phyloP scores from a whole-genome alignment of 2,888 invertebrate species.

The Macaria liturata region DNA sequence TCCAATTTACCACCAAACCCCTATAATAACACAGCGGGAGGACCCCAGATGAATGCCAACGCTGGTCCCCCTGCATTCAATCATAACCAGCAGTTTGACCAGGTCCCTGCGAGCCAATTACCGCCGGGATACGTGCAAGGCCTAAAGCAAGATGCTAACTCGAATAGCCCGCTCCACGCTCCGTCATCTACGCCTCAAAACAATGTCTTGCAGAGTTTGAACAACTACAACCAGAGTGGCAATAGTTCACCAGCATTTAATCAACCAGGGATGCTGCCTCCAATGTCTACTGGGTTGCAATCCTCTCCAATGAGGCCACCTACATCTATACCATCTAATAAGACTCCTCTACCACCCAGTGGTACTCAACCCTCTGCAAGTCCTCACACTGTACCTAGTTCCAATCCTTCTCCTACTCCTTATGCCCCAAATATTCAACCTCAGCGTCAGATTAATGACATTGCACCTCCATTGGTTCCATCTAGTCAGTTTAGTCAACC shows the following conservation, averaged over 20 bases:
- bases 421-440: constrained; percentile 52
- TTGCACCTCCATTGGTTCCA: constrained; percentile 69
- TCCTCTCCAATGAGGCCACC: constrained; percentile 58
- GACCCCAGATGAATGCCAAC: constrained; percentile 56
- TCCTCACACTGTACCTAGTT: constrained; percentile 25
- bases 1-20: constrained; percentile 74
- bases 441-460: constrained; percentile 70
- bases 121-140: constrained; percentile 55
- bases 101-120: constrained; percentile 60
- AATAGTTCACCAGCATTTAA: constrained; percentile 75
- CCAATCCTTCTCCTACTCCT: constrained; percentile 47
- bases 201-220: constrained; percentile 53
- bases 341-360: constrained; percentile 47
- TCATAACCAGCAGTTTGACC: constrained; percentile 56
- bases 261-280: constrained; percentile 60
- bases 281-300: constrained; percentile 49
- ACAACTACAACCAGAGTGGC: constrained; percentile 66
- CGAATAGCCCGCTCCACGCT: constrained; percentile 60
- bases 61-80: constrained; percentile 49
- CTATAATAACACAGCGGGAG: constrained; percentile 60
- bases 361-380: constrained; percentile 51
- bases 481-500: constrained; percentile 73
- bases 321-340: constrained; percentile 29
- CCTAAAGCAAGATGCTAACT: constrained; percentile 68
- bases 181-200: constrained; percentile 46